Evolutionary conservation across 2,797 vertebrate genomes (phyloP).

Genomic region (Distichodus sexfasciatus): DNA sequence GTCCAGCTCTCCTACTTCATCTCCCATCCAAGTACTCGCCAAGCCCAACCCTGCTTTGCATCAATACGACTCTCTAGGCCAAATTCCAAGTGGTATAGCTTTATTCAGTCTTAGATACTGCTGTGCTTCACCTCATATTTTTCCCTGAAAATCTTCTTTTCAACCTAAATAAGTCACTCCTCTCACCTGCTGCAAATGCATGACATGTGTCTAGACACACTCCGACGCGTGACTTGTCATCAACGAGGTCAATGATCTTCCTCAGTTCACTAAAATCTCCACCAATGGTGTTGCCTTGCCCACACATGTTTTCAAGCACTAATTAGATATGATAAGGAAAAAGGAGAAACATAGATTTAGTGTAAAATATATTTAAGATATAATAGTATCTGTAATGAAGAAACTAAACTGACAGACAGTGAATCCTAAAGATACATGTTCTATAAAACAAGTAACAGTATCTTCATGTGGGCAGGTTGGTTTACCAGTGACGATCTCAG

Average conservation of each 20-base stretch:
- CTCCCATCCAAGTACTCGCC: too few relatives aligned
- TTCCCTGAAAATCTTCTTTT: neutral
- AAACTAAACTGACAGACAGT: too few relatives aligned
- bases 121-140: neutral
- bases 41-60: too few relatives aligned
- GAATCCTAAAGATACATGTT: too few relatives aligned
- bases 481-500: conserved; percentile 73
- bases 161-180: conserved; percentile 14
- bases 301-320: conserved; percentile 82
- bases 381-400: too few relatives aligned
- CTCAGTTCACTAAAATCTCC: conserved; percentile 74
- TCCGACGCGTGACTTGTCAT: conserved; percentile 73
- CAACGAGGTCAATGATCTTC: conserved; percentile 74
- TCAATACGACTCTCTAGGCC: too few relatives aligned
- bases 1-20: too few relatives aligned
- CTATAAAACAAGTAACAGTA: neutral
- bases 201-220: conserved; percentile 81
- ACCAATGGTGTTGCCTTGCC: conserved; percentile 77
- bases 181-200: conserved; percentile 75
- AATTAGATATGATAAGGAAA: neutral
- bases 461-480: neutral
- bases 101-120: neutral
- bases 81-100: too few relatives aligned
- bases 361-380: neutral
- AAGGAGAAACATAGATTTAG: neutral